Base-by-base conservation (phyloP, 2,888 invertebrate species). In the Cryptosula pallasiana region DNA sequence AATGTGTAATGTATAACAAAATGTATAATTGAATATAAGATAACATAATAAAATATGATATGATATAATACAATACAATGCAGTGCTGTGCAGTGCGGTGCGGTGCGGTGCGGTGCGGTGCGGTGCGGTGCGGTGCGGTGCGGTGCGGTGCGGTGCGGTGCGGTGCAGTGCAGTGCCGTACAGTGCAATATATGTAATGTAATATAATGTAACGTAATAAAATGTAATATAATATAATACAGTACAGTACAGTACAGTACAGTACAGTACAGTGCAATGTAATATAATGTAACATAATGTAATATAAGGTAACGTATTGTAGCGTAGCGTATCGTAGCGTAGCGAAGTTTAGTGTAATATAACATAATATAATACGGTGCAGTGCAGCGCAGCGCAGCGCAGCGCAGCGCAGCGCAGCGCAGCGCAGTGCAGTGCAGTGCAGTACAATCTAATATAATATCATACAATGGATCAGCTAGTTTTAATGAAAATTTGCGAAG, bases 81-180 rank as follows among this genome's bases (percentile, higher is more conserved):
- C 71, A 71, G 55, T 9, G 34, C 58, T 35, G 57, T 72, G 32
- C 73, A 72, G 72, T 71, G 34, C n/a, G n/a, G 71, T 58, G 36
- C 69, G 45, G 71, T 72, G 36, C 73, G 69, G 71, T 35, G 27
- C 54, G 32, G 73, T 72, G 58, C 73, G 69, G 73, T 34, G 36
- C 69, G 45, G 71, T 71, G 54, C 71, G 69, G 71, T 71, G 45
- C 71, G 69, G 71, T 71, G 54, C 71, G 69, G 69, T 71, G 29
- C 55, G 45, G 72, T 72, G 54, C 71, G 27, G 63, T 16, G 32
- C 32, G 27, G 57, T 58, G 63, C 57, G 29, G 58, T 5, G 71
- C 29, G 20, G 55, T 58, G 71, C 57, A 57, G 55, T 16, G 29
- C 25, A 57, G 71, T 71, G 63, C 63, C 29, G 71, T 69, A 25